Percentiles rank a stretch among this genome's conserved stretches.
These are phyloP conservation scores for Clarias batrachus DNA, from an alignment of 2,113 vertebrate species.

Conservation along the genomic window DNA sequence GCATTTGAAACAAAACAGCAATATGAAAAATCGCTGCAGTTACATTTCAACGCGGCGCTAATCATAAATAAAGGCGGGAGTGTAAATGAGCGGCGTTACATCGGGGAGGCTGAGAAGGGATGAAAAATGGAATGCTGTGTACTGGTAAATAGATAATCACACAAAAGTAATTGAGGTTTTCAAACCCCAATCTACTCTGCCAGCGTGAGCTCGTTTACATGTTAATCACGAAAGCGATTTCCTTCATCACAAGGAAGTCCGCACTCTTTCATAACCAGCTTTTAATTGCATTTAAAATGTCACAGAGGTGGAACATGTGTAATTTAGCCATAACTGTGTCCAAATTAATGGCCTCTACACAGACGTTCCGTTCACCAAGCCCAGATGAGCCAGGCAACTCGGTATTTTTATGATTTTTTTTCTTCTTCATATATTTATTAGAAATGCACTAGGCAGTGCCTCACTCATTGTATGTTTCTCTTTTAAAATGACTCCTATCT, in stretches of 20 bases:
- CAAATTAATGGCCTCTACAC: conserved; percentile 89
- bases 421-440: conserved; percentile 46
- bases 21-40: conserved; percentile 60
- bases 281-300: conserved; percentile 99
- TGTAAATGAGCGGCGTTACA: conserved; percentile 78
- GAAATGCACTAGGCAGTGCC: conserved; percentile 32
- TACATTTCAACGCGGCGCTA: conserved; percentile 27
- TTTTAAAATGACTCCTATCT: background rate
- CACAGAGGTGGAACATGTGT: conserved; percentile 98
- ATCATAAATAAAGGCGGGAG: conserved; percentile 76
- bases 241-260: conserved; percentile 95
- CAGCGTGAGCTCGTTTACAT: conserved; percentile 99
- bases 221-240: conserved; percentile 99
- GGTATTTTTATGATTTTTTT: conserved; percentile 67
- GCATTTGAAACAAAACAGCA: conserved; percentile 59
- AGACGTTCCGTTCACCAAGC: conserved; percentile 69
- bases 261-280: conserved; percentile 94
- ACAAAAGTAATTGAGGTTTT: conserved; percentile 99
- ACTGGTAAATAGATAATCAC: conserved; percentile 99
- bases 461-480: conserved; percentile 15
- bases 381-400: conserved; percentile 70
- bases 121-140: conserved; percentile 99
- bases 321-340: conserved; percentile 98
- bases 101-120: conserved; percentile 84
- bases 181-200: conserved; percentile 99